These are phyloP conservation scores for Pseudomyrmex cubaensis DNA, from an alignment of 1,140 invertebrate genomes.

Conservation along the genomic window DNA sequence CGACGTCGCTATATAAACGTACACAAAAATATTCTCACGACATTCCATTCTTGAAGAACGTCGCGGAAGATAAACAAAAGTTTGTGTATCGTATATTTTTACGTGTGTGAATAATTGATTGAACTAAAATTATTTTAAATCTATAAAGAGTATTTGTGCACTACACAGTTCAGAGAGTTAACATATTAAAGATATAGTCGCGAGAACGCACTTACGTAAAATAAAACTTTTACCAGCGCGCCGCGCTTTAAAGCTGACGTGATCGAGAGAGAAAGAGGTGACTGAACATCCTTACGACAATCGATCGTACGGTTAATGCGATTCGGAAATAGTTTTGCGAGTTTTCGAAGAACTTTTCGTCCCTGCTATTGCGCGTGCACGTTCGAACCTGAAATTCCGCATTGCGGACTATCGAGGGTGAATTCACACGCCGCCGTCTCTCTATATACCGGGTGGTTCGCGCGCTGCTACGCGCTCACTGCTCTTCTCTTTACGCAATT, in stretches of 20 bases:
- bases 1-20: too few relatives aligned
- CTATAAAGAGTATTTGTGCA: too few relatives aligned
- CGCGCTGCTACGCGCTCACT: slow-evolving; percentile 4
- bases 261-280: slow-evolving; percentile 44
- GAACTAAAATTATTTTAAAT: too few relatives aligned
- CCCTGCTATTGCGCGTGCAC: slow-evolving; percentile 75
- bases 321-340: slow-evolving; percentile 46
- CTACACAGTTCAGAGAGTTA: neutral
- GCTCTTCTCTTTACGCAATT: slow-evolving; percentile 69
- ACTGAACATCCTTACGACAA: slow-evolving; percentile 2
- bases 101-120: too few relatives aligned
- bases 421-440: slow-evolving; percentile 77
- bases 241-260: slow-evolving; percentile 17
- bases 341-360: slow-evolving; percentile 67
- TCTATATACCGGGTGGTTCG: slow-evolving; percentile 75
- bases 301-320: slow-evolving; percentile 50
- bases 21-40: too few relatives aligned
- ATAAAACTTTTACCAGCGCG: slow-evolving; percentile 12
- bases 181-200: too few relatives aligned
- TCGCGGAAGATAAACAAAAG: too few relatives aligned
- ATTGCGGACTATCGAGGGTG: slow-evolving; percentile 83
- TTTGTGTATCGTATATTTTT: too few relatives aligned
- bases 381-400: slow-evolving; percentile 81
- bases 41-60: too few relatives aligned
- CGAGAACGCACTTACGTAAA: neutral